Percentiles rank a stretch among this genome's conserved stretches.
Evolutionary conservation across 2,113 vertebrate species (phyloP).

Genomic region (Spilogale gracilis): DNA sequence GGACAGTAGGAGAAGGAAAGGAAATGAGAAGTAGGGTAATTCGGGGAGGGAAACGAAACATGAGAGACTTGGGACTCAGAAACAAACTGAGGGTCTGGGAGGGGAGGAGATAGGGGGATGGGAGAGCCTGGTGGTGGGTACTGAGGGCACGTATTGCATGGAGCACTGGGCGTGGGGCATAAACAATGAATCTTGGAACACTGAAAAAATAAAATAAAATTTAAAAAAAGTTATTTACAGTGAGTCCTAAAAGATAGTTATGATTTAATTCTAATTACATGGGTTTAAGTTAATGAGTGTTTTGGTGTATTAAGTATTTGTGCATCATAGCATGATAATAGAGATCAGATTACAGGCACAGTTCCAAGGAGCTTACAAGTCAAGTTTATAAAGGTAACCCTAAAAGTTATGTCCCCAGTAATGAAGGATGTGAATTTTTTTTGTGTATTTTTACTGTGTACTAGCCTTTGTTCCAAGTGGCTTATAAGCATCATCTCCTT

Average conservation of each 20-base stretch:
- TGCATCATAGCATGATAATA: background rate
- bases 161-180: too few relatives aligned
- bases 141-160: too few relatives aligned
- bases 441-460: background rate
- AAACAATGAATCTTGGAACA: too few relatives aligned
- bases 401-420: background rate
- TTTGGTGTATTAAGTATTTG: constrained; percentile 21
- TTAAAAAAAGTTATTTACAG: background rate
- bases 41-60: too few relatives aligned
- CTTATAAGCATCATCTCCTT: background rate
- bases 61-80: too few relatives aligned
- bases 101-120: too few relatives aligned
- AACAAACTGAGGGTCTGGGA: too few relatives aligned
- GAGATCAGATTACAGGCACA: background rate
- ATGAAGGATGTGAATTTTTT: background rate
- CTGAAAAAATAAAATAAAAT: too few relatives aligned
- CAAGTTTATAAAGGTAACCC: background rate
- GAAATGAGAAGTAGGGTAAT: too few relatives aligned
- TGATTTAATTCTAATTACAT: background rate
- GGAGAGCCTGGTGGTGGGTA: too few relatives aligned
- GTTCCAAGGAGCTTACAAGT: background rate
- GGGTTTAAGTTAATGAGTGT: constrained; percentile 37
- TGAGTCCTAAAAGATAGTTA: constrained; percentile 17
- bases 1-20: too few relatives aligned
- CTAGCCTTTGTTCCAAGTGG: background rate